phyloP scores from a whole-genome alignment of 2,113 vertebrate species.

The Colaptes auratus region DNA sequence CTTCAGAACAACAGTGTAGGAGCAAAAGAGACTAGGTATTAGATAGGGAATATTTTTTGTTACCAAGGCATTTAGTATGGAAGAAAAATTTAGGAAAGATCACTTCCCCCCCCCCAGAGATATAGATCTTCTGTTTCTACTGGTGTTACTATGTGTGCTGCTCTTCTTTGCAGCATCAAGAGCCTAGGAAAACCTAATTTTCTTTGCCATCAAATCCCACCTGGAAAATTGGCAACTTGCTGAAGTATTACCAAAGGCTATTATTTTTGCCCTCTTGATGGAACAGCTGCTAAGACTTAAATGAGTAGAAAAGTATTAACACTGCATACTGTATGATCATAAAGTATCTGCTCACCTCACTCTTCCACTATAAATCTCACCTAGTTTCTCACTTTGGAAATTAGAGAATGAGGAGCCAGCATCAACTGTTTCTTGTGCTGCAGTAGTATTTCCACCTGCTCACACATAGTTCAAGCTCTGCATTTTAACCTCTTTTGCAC shows the following conservation, averaged over 20 bases:
- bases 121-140: not conserved
- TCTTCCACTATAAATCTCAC: constrained; percentile 3
- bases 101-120: not conserved
- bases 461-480: not conserved
- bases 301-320: constrained; percentile 34
- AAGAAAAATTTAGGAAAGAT: not conserved
- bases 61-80: not conserved
- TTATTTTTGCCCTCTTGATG: constrained; percentile 16
- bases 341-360: constrained; percentile 16
- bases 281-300: constrained; percentile 57
- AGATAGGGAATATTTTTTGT: not conserved
- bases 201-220: constrained; percentile 33
- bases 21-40: not conserved
- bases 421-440: not conserved
- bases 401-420: not conserved
- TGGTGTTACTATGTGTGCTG: not conserved
- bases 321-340: not conserved
- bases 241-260: constrained; percentile 49
- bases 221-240: constrained; percentile 70
- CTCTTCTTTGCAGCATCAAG: not conserved
- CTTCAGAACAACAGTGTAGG: not conserved
- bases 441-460: not conserved
- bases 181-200: constrained; percentile 27
- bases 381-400: not conserved
- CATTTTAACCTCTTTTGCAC: not conserved